Percentiles rank a stretch among this genome's conserved stretches.
Conservation (phyloP, 2,113 vertebrate species). For the Sebastes schlegelii region DNA sequence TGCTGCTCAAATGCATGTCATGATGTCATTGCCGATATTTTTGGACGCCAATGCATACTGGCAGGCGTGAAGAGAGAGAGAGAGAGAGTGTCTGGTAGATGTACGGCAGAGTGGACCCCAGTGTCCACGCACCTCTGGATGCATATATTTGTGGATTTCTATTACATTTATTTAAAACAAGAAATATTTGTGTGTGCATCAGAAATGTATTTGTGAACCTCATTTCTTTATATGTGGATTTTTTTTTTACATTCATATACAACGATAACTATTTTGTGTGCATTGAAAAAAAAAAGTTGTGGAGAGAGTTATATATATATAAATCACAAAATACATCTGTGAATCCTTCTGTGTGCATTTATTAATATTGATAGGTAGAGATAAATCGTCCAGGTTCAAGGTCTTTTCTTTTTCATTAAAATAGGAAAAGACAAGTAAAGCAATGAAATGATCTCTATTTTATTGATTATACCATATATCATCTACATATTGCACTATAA, state of each 20-base stretch:
- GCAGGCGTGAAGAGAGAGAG: conserved; percentile 5
- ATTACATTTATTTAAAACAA: too few species aligned
- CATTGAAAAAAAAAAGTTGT: too few species aligned
- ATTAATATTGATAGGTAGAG: too few species aligned
- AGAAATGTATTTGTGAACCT: not conserved
- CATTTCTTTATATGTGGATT: too few species aligned
- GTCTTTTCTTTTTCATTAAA: not conserved
- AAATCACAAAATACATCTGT: too few species aligned
- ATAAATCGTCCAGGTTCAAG: not conserved
- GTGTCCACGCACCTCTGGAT: too few species aligned
- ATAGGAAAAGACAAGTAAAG: not conserved
- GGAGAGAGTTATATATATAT: too few species aligned
- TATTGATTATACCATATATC: not conserved
- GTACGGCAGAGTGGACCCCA: too few species aligned
- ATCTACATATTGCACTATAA: not conserved
- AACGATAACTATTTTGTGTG: too few species aligned
- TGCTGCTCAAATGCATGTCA: conserved; percentile 10
- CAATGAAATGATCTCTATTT: not conserved
- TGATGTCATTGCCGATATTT: conserved; percentile 45
- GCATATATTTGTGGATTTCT: too few species aligned
- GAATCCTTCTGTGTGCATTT: too few species aligned
- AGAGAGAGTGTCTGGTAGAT: conserved; percentile 13
- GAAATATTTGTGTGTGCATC: not conserved
- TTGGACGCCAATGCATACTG: conserved; percentile 28
- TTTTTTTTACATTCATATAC: too few species aligned